Base-by-base conservation (phyloP, 2,888 invertebrate genomes). In the Yponomeuta malinellus region DNA sequence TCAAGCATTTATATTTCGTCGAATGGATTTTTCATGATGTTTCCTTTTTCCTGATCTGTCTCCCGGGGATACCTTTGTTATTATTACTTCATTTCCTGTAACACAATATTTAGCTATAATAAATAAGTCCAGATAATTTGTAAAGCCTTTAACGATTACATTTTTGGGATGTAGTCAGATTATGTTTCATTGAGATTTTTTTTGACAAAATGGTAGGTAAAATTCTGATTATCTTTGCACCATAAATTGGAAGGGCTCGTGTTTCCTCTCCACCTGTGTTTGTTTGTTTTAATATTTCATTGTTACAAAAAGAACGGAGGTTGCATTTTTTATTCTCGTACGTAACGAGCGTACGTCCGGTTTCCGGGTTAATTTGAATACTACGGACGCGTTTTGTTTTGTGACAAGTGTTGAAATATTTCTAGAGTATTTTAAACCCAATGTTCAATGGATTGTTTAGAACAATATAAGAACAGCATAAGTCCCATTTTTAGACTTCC, bases 281-380 rank as follows among this genome's bases (percentile, higher is more conserved):
- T 43, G 43, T 59, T 59, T 86, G 85, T 83, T 83, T 65, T 65
- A 31, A 81, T 78, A 78, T 81, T 78, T 83, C 83, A 78, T 80
- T 84, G 81, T 81, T 15, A 52, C 37, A 52, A 29, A 59, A 69
- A 33, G 52, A 15, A 59, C 52, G 52, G 52, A 59, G 52, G 52
- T 59, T 59, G 52, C 5, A 79, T 82, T 82, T 84, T 85, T 84
- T 83, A 76, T 83, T 78, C 79, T 78, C 77, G 75, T 75, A 77
- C 81, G 80, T 88, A 88, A 89, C 87, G 87, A 89, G 87, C 86
- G 52, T 15, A 59, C 15, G 82, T 87, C 88, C 88, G 83, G 87
- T 84, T 83, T 78, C 79, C 82, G 78, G 84, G 88, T 88, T 89
- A 89, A 89, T 89, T 89, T 87, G 84, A 83, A 87, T 85, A 82